A percentile compares a stretch with the other conserved stretches of the same genome.
phyloP scores from a whole-genome alignment of 2,888 invertebrate species.

The Macroteleia sp. region DNA sequence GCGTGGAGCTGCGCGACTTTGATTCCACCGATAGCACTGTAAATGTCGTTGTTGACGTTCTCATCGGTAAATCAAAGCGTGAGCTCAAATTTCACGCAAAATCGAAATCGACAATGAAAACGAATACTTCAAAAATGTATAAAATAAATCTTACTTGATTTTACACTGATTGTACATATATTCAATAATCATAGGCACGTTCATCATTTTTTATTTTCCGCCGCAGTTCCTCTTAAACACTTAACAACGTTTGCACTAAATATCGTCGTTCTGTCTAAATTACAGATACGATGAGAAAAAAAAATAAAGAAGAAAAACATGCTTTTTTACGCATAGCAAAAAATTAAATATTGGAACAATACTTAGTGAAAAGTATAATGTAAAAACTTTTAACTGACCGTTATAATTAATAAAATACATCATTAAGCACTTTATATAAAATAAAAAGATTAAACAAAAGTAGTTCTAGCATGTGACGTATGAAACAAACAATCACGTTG shows the following conservation, averaged over 20 bases:
- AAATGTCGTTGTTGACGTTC: too few species aligned
- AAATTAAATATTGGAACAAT: too few species aligned
- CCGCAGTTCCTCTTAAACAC: neutral
- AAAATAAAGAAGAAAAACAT: neutral
- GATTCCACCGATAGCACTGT: neutral
- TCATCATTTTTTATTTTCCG: constrained; percentile 5
- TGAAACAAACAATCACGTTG: too few species aligned
- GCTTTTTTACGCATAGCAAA: neutral
- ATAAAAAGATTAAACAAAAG: too few species aligned
- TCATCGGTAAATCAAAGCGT: too few species aligned
- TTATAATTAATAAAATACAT: too few species aligned
- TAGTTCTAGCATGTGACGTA: too few species aligned
- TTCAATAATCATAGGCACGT: constrained; percentile 32
- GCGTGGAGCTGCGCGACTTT: neutral
- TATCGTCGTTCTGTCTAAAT: constrained; percentile 4
- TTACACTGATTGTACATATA: constrained; percentile 5
- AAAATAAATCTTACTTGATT: neutral
- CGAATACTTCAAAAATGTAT: neutral
- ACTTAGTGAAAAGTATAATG: too few species aligned
- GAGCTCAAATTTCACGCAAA: too few species aligned
- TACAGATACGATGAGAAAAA: neutral
- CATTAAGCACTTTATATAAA: too few species aligned
- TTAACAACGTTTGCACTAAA: constrained; percentile 11
- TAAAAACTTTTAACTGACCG: too few species aligned
- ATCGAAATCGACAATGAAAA: neutral